Conservation (phyloP, 2,113 vertebrate species). For the Mobula hypostoma region DNA sequence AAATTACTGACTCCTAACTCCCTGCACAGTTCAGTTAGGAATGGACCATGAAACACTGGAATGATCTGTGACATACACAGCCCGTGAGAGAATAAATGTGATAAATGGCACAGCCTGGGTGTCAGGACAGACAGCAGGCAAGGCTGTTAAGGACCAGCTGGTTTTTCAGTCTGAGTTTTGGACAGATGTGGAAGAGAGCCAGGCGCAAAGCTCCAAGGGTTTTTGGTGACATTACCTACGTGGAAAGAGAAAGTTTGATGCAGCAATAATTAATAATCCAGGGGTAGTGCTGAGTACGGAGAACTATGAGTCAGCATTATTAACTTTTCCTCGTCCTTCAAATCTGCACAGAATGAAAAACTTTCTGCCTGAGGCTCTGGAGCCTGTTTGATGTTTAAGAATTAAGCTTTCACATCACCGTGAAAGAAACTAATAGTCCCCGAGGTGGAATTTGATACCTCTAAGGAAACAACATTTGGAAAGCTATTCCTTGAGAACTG, state of each 20-base stretch:
- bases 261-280: constrained; percentile 8
- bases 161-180: neutral
- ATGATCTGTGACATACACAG: too few relatives aligned
- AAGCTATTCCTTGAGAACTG: neutral
- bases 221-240: neutral
- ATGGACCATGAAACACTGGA: too few relatives aligned
- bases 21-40: too few relatives aligned
- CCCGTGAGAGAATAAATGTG: too few relatives aligned
- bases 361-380: neutral
- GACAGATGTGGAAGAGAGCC: neutral
- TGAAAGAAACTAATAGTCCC: neutral
- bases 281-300: neutral
- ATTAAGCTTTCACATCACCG: neutral
- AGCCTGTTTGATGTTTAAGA: neutral
- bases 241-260: neutral
- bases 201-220: neutral
- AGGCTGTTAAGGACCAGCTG: neutral
- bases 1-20: too few relatives aligned
- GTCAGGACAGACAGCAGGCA: neutral
- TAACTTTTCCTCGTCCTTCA: constrained; percentile 6
- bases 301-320: neutral
- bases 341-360: neutral
- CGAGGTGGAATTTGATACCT: neutral
- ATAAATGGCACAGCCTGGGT: neutral
- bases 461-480: neutral